phyloP scores from a whole-genome alignment of 2,113 vertebrate species.

The Stegostoma tigrinum region DNA sequence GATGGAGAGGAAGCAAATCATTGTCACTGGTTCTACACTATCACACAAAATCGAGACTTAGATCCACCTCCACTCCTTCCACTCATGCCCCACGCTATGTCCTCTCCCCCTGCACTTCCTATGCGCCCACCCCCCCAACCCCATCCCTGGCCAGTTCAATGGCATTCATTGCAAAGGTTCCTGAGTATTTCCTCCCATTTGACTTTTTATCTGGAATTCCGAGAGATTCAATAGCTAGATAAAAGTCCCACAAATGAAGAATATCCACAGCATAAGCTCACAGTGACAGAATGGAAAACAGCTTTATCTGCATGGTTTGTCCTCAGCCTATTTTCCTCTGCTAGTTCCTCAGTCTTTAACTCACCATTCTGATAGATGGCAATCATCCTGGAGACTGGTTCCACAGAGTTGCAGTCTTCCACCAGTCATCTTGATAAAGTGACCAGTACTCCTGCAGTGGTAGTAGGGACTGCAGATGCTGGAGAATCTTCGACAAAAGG shows the following conservation, averaged over 20 bases:
- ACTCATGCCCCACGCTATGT: background rate
- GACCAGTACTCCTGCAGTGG: background rate
- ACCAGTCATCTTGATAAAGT: background rate
- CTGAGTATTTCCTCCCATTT: background rate
- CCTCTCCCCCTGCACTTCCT: no score
- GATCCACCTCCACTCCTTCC: background rate
- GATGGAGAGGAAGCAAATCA: background rate
- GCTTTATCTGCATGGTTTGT: background rate
- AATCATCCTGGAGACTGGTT: background rate
- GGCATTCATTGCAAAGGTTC: background rate
- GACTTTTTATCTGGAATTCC: background rate
- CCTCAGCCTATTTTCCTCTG: background rate
- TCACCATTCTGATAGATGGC: background rate
- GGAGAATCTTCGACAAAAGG: no score
- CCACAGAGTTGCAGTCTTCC: background rate
- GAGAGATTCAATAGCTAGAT: background rate
- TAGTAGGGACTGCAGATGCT: no score
- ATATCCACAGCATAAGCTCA: background rate
- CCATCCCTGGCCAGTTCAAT: background rate
- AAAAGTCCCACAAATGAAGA: background rate
- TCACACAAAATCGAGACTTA: background rate
- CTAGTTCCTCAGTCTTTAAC: background rate
- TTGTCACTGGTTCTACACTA: background rate
- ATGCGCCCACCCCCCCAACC: background rate
- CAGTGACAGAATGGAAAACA: background rate